Evolutionary conservation across 2,888 invertebrate genomes (phyloP), one percentile per base, ranked within the genome.

Genomic region (Andrena praecox): DNA sequence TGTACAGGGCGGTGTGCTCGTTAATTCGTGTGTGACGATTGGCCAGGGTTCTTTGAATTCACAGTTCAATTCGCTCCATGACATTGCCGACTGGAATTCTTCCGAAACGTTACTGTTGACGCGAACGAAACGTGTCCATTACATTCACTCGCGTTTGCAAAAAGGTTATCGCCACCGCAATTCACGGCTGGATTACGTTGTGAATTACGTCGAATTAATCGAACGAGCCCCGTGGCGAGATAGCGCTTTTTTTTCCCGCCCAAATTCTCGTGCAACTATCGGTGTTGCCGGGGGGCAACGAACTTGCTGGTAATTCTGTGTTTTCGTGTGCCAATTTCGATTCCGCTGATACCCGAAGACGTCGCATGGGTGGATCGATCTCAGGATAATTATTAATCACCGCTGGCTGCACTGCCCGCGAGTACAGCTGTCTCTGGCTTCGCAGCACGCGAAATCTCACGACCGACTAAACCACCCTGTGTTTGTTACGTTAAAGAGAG

Each of bases 401-500:
- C 20, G 4, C 8, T 24, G 42, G 10, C 56, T 56, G 24, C 4
- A 24, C 56, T 12, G 24, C 10, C 29, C 29, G 5, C 33, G 35
- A 33, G 33, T 16, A 42, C n/a, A n/a, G 62, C 20, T 62, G 33
- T 33, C 62, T 62, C 33, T 24, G 5, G 29, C 67, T 77, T 74
- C 56, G 0, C 56, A 20, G 84, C 67, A 75, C 67, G 77, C 64
- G 85, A 80, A 69, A 42, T 78, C 70, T 66, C 71, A 70, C 64
- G 27, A 71, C 52, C 29, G 59, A 64, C 71, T 64, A 72, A 75
- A 68, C 68, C 64, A 63, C 68, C 56, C 59, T 77, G 70, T 76
- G 85, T 82, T 76, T 71, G 79, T 82, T 84, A 74, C 77, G 67
- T 73, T 70, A 73, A 66, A 66, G 77, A 75, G 84, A 76, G 80